Evolutionary conservation across 2,797 vertebrate genomes (phyloP), one percentile per base, ranked within the genome.

Genomic region (Phoxinus dragarum): DNA sequence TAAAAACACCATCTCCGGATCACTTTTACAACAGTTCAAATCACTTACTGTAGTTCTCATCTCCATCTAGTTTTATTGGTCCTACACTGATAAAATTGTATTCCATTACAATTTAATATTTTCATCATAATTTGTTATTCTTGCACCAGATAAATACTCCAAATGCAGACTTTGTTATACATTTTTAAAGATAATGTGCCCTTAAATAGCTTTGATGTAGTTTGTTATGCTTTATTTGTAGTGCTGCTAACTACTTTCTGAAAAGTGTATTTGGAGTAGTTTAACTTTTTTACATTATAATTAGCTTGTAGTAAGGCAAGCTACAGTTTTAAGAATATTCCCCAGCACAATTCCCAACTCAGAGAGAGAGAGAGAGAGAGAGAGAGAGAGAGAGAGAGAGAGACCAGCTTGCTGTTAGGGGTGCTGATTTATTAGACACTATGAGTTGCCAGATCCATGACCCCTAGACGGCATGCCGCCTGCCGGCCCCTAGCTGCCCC

Each of bases 401-500:
- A 21, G 54, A 47, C 81, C 73, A 92, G 71, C 67, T 69, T 83
- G 80, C 83, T 90, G 75, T 88, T 87, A 84, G 88, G 71, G 87
- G 84, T 82, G 54, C 87, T 93, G 95, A 95, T 95, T 96, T 94
- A 95, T 94, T 92, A 90, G 93, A 93, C 92, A 91, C 83, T 84
- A 76, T 91, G 90, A 91, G 92, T 91, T 93, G 93, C 89, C 92
- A 93, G 91, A 92, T 93, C 92, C 93, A 92, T 95, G 95, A 95
- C 95, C 95, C 93, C 88, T 90, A 90, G 89, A 93, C 92, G 84
- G 92, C 92, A 88, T 91, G 92, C 90, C 69, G 84, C 87, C 90
- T 54, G 85, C 89, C 54, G 91, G 92, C 90, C 93, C 88, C 85
- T 71, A 49, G 84, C 42, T 86, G 74, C 82, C 87, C 88, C 85